Conservation (phyloP, 2,113 vertebrate species). For the Eurypyga helias region DNA sequence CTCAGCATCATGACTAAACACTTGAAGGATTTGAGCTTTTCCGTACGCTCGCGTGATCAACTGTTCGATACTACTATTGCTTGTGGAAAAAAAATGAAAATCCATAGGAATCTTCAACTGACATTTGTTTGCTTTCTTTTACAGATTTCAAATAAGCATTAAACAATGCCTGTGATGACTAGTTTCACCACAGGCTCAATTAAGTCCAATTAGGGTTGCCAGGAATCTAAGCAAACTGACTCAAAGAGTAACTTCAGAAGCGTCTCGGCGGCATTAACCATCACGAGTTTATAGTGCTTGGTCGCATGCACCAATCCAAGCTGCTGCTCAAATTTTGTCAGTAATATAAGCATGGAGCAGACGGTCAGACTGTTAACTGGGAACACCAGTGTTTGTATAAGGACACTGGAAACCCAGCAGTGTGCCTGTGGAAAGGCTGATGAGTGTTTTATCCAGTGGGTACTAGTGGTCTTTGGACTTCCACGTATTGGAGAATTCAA, state of each 20-base stretch:
- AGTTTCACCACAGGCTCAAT: conserved; percentile 36
- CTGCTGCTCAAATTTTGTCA: conserved; percentile 15
- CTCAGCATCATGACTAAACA: not conserved
- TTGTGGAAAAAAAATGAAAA: not conserved
- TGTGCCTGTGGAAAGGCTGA: not conserved
- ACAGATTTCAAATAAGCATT: conserved; percentile 29
- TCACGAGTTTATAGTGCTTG: conserved; percentile 38
- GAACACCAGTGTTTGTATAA: not conserved
- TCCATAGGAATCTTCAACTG: not conserved
- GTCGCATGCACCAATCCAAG: conserved; percentile 13
- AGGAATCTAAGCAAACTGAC: conserved; percentile 45
- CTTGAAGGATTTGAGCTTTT: not conserved
- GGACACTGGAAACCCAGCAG: not conserved
- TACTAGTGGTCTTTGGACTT: not conserved
- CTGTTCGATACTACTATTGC: not conserved
- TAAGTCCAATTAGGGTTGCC: conserved; percentile 48
- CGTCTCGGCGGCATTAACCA: conserved; percentile 18
- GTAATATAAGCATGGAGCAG: conserved; percentile 15
- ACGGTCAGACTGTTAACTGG: not conserved
- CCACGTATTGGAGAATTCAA: not conserved
- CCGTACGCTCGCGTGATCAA: not conserved
- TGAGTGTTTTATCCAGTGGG: not conserved
- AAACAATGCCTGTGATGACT: not conserved
- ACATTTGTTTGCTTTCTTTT: not conserved
- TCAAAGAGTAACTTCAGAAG: conserved; percentile 56